Conservation (phyloP, 2,113 vertebrate genomes). For the Nerophis ophidion region DNA sequence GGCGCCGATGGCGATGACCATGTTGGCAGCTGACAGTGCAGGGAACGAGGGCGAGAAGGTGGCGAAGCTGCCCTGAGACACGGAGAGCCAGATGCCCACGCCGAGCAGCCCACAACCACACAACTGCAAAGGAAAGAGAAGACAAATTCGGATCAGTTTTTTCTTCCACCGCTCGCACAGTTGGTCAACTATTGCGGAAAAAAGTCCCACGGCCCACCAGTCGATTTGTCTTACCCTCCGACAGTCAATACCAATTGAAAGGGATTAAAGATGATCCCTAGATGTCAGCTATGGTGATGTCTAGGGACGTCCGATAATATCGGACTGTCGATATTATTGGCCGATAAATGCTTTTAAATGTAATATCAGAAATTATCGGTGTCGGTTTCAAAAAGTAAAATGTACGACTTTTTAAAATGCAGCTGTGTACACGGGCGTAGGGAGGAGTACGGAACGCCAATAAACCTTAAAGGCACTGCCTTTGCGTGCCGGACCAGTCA, state of each 20-base stretch:
- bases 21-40: slow-evolving; percentile 91
- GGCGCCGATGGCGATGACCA: slow-evolving; percentile 90
- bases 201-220: not conserved
- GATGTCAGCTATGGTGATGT: slow-evolving; percentile 30
- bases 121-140: slow-evolving; percentile 75
- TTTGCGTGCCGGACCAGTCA: too few relatives aligned
- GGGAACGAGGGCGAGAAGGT: slow-evolving; percentile 98
- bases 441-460: too few relatives aligned
- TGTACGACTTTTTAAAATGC: too few relatives aligned
- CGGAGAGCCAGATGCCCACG: slow-evolving; percentile 97
- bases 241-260: slow-evolving; percentile 32
- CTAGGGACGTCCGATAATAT: too few relatives aligned
- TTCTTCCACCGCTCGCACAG: not conserved
- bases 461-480: too few relatives aligned
- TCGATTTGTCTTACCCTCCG: slow-evolving; percentile 10
- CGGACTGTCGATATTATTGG: too few relatives aligned
- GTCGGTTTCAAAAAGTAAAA: too few relatives aligned
- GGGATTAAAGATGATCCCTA: slow-evolving; percentile 50
- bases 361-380: too few relatives aligned
- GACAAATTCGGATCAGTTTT: slow-evolving; percentile 13
- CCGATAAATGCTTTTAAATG: too few relatives aligned
- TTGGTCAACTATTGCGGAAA: slow-evolving; percentile 1
- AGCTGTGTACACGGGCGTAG: too few relatives aligned
- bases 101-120: slow-evolving; percentile 96
- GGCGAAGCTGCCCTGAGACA: slow-evolving; percentile 98